A percentile compares a stretch with the other conserved stretches of the same genome.
Conservation (phyloP, 2,888 invertebrate genomes). For the Melanargia galathea region DNA sequence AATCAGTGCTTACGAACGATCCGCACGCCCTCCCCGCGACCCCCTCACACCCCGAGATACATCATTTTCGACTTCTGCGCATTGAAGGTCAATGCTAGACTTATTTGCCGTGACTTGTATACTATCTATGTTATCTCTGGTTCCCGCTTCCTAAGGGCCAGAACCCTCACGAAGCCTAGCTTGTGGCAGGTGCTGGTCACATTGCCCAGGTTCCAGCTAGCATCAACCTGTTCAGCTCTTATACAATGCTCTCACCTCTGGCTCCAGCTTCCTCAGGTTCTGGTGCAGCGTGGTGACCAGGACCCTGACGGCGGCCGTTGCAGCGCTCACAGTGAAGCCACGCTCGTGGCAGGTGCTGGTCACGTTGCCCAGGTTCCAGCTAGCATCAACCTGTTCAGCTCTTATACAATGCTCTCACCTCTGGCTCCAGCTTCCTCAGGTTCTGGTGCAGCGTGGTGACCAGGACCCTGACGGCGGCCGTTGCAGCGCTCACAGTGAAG, state of each 20-base stretch:
- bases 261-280: slow-evolving; percentile 95
- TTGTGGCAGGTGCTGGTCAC: no score
- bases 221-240: no score
- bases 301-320: slow-evolving; percentile 93
- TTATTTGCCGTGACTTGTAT: no score
- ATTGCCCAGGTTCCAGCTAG: background rate
- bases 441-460: slow-evolving; percentile 98
- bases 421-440: slow-evolving; percentile 95
- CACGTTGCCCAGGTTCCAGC: background rate
- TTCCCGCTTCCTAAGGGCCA: no score
- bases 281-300: slow-evolving; percentile 97
- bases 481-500: slow-evolving; percentile 92
- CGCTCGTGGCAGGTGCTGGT: slow-evolving; percentile 52
- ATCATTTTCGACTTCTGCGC: no score
- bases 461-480: slow-evolving; percentile 93
- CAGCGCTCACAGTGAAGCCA: slow-evolving; percentile 94
- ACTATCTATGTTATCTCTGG: no score
- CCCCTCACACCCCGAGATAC: no score
- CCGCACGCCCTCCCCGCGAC: no score
- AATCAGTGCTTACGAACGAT: no score
- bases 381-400: no score
- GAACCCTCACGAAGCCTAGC: no score
- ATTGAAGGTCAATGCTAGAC: no score
- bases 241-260: slow-evolving; percentile 83
- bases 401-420: slow-evolving; percentile 72